Percentiles rank a stretch among this genome's conserved stretches.
These are phyloP conservation scores for Nemopilema nomurai DNA, from an alignment of 30 jellyfish, hydroid and myxozoan genomes.

Conservation along the genomic window DNA sequence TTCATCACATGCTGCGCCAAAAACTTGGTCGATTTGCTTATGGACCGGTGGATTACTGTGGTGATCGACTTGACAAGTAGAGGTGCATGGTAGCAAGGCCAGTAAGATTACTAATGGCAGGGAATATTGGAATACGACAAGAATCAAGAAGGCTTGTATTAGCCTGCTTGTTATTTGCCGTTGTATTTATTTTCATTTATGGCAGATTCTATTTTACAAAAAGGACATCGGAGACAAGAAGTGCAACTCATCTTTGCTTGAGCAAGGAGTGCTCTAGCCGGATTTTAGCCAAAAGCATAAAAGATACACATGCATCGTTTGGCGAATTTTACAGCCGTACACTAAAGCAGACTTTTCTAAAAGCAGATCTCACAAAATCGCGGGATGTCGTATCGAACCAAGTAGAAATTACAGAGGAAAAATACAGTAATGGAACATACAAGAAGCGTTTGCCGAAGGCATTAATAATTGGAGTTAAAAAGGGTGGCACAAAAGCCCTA, in stretches of 20 bases:
- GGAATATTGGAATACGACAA: neutral
- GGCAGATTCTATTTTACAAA: neutral
- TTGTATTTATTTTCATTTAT: constrained; percentile 13
- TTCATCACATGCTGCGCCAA: neutral
- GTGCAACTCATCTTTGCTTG: neutral
- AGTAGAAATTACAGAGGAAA: neutral
- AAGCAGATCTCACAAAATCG: neutral
- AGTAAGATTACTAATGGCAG: neutral
- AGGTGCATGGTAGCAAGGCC: neutral
- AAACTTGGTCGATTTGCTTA: neutral
- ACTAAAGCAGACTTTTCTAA: neutral
- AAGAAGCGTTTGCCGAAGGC: constrained; percentile 74
- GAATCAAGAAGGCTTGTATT: neutral
- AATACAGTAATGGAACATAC: neutral
- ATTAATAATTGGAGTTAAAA: constrained; percentile 88
- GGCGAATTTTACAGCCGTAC: neutral
- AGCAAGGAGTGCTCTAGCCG: neutral
- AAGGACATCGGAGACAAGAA: neutral
- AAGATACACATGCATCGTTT: neutral
- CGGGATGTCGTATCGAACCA: neutral
- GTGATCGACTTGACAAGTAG: neutral
- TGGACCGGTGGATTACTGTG: neutral
- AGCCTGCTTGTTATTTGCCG: constrained; percentile 2
- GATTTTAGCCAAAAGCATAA: neutral
- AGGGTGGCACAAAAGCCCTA: constrained; percentile 94